Conservation (phyloP, 2,113 vertebrate genomes). For the Poeciliopsis turrubarensis region DNA sequence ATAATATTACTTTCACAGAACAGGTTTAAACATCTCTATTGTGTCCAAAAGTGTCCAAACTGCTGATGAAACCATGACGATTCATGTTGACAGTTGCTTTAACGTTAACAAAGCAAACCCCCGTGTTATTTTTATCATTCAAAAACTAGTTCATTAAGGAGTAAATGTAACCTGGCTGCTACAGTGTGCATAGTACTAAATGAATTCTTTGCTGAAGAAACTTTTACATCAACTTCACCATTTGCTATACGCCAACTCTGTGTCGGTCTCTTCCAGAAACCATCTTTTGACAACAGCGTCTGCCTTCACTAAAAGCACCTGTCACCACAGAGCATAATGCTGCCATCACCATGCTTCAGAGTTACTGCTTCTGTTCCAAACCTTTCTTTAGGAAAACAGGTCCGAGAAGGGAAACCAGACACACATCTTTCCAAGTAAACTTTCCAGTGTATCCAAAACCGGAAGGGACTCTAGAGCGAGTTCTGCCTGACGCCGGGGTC, state of each 20-base stretch:
- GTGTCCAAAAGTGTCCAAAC: not conserved
- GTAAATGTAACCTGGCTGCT: not conserved
- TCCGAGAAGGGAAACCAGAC: no score
- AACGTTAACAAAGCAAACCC: not conserved
- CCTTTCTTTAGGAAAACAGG: no score
- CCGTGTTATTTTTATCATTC: not conserved
- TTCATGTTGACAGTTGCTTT: not conserved
- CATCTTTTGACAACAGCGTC: no score
- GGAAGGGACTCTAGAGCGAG: not conserved
- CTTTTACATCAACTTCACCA: no score
- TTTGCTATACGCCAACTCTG: no score
- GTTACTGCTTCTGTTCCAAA: not conserved
- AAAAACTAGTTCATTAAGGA: not conserved
- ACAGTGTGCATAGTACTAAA: no score
- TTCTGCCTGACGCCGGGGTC: not conserved
- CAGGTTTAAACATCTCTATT: not conserved
- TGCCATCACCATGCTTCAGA: not conserved
- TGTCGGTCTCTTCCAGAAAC: no score
- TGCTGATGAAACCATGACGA: not conserved
- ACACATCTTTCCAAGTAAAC: no score
- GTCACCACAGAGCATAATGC: not conserved
- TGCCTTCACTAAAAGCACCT: no score
- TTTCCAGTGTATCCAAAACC: not conserved
- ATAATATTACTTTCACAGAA: not conserved
- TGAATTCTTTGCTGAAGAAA: no score